phyloP scores from a whole-genome alignment of 2,797 vertebrate genomes.

The Philypnodon macrostomus region DNA sequence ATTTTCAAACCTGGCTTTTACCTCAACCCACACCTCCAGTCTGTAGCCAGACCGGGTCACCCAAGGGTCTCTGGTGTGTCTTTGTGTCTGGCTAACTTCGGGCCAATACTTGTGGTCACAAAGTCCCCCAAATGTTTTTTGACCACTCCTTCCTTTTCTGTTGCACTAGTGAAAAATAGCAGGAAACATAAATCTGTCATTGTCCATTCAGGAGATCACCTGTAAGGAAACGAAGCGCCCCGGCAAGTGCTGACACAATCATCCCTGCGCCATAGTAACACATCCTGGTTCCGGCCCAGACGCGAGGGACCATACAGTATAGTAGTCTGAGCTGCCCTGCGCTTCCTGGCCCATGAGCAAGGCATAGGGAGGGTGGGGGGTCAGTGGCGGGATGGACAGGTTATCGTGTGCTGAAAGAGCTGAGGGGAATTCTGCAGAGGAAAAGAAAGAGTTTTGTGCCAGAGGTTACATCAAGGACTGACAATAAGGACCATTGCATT shows the following conservation, averaged over 20 bases:
- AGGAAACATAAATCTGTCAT: conserved; percentile 80
- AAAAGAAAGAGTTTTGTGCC: conserved; percentile 42
- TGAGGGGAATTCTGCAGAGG: conserved; percentile 63
- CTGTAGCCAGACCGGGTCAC: too few species aligned
- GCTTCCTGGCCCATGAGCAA: conserved; percentile 59
- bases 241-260: conserved; percentile 80
- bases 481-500: conserved; percentile 28
- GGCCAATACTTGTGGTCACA: conserved; percentile 42
- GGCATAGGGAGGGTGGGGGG: conserved; percentile 25
- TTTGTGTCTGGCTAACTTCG: conserved; percentile 59
- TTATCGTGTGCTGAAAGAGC: conserved; percentile 56
- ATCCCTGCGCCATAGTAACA: conserved; percentile 77
- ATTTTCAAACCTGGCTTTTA: conserved; percentile 27
- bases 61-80: conserved; percentile 53
- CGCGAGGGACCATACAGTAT: conserved; percentile 75
- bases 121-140: conserved; percentile 68
- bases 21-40: conserved; percentile 27
- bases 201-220: conserved; percentile 81
- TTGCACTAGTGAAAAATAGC: conserved; percentile 72
- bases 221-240: conserved; percentile 75
- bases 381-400: conserved; percentile 47
- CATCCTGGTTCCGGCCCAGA: conserved; percentile 81
- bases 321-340: conserved; percentile 63
- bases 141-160: conserved; percentile 45
- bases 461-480: conserved; percentile 22